Percentiles rank a stretch among this genome's conserved stretches.
Conservation (phyloP, 2,113 vertebrate species). For the Prinia subflava region DNA sequence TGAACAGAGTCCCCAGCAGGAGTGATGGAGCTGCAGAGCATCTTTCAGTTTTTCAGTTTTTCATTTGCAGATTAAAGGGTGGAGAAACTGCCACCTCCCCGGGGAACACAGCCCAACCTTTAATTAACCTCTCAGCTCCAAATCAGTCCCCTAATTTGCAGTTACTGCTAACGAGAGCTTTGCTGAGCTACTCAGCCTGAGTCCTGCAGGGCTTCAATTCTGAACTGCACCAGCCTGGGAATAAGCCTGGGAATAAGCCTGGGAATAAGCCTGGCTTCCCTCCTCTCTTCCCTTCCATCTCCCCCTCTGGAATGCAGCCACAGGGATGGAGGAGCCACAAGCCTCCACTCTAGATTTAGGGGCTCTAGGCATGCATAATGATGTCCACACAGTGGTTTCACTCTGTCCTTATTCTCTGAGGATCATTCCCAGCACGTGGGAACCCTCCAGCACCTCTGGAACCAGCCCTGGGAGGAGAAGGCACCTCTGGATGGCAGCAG, state of each 20-base stretch:
- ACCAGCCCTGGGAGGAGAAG: neutral
- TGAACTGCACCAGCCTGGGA: neutral
- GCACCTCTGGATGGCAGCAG: neutral
- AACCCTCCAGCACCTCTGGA: neutral
- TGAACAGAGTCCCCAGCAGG: neutral
- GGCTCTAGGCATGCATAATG: neutral
- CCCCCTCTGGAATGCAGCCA: neutral
- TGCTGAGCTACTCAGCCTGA: neutral
- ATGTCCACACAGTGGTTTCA: rapidly evolving
- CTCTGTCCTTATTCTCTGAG: neutral
- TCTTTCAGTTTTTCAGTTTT: neutral
- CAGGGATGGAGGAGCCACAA: neutral
- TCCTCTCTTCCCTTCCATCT: neutral
- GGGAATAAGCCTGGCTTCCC: neutral
- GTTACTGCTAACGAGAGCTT: neutral
- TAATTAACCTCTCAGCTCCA: conserved; percentile 41
- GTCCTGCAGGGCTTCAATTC: neutral
- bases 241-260: neutral
- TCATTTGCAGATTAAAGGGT: neutral
- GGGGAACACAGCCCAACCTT: neutral
- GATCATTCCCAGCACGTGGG: neutral
- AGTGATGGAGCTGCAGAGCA: neutral
- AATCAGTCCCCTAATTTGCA: conserved; percentile 5
- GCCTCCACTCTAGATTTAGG: neutral
- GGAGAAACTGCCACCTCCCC: neutral